Base-by-base conservation (phyloP, 2,113 vertebrate species). In the Mesitornis unicolor region DNA sequence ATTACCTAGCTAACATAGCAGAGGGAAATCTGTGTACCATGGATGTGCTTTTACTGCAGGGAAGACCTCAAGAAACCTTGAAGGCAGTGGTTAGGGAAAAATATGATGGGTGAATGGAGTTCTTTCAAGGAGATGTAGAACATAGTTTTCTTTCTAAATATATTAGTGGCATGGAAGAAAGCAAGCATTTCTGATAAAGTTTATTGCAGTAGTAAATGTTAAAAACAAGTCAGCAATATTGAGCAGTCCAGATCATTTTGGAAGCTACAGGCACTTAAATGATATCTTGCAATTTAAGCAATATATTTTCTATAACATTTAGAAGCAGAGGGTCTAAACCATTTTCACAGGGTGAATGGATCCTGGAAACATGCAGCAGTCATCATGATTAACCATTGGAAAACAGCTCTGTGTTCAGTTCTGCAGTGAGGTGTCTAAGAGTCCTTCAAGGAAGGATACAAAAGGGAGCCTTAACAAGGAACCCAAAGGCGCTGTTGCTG, bases 321-420 rank as follows among this genome's bases (percentile, higher is more conserved):
- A 63, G 56, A 70, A 93, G 60, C 38, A 92, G 64, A 84, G 81
- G 90, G 75, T 43, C 20, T 22, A 51, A 95, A 16, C 47, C 5
- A 17, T 84, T 90, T 90, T 92, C 51, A 53, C n/a, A 51, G 29
- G 28, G 10, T 59, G 33, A 78, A 16, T 74, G 47, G 33, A 35
- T 86, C 42, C 35, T 86, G 50, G 59, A 92, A 83, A 40, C 59
- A 16, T 20, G 48, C 7, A 84, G 33, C 14, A 78, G 22, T 84
- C 42, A 21, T 61, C 6, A 4, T 43, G 45, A 67, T 81, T 70
- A 61, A 53, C 38, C 29, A 17, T 1, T 80, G 54, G 54, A 77
- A 86, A 54, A 38, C 29, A 67, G 16, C 54, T 78, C 36, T 40
- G 16, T 59, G 29, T 54, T 71, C 36, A 36, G 2, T 45, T 29